phyloP scores from a whole-genome alignment of 2,113 vertebrate species.

The Plotosus lineatus region DNA sequence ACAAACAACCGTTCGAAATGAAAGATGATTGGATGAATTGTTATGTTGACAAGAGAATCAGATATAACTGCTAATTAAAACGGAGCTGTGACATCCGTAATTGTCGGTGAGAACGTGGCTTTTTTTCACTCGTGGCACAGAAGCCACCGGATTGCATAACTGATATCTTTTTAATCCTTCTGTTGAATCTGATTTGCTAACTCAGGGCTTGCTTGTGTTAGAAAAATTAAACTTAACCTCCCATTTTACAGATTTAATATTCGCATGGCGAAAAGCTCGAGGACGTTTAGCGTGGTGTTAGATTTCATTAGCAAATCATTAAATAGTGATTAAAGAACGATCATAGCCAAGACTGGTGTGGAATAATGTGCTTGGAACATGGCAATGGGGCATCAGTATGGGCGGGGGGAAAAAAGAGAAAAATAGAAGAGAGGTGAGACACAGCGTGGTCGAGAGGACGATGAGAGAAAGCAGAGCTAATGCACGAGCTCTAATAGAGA shows the following conservation, averaged over 20 bases:
- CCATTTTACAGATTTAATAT: constrained; percentile 10
- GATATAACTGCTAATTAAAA: constrained; percentile 30
- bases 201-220: background rate
- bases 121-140: background rate
- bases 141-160: background rate
- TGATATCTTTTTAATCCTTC: background rate
- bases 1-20: background rate
- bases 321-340: constrained; percentile 10
- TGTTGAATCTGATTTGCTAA: background rate
- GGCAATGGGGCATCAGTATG: background rate
- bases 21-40: constrained; percentile 33
- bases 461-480: constrained; percentile 55
- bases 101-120: background rate
- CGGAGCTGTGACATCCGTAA: constrained; percentile 19
- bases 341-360: background rate
- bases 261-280: background rate
- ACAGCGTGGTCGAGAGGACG: constrained; percentile 4
- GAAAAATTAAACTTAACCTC: constrained; percentile 11
- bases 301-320: constrained; percentile 27
- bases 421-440: constrained; percentile 44
- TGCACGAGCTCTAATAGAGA: constrained; percentile 49
- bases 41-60: constrained; percentile 33
- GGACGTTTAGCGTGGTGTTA: constrained; percentile 18
- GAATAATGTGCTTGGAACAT: constrained; percentile 5
- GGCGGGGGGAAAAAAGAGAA: background rate